These are phyloP conservation scores for Lophius piscatorius DNA, from an alignment of 2,113 vertebrate species.

Conservation along the genomic window DNA sequence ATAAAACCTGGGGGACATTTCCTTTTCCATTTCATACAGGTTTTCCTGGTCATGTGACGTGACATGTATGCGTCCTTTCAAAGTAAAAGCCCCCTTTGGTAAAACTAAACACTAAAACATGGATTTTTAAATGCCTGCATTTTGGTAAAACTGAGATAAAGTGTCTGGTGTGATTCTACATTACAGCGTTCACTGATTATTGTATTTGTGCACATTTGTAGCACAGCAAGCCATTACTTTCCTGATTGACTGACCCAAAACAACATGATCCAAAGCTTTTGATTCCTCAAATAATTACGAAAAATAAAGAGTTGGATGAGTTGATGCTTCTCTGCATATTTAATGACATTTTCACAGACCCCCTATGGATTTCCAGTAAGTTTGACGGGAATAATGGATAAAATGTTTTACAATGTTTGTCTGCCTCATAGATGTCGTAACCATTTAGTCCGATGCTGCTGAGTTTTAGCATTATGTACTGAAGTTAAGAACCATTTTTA, in stretches of 20 bases:
- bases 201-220: conserved; percentile 36
- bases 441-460: conserved; percentile 3
- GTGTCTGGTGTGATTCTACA: too few species aligned
- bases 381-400: conserved; percentile 34
- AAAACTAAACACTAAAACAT: too few species aligned
- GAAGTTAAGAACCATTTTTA: too few species aligned
- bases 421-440: conserved; percentile 37
- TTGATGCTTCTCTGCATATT: conserved; percentile 57
- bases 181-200: conserved; percentile 26
- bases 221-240: conserved; percentile 39
- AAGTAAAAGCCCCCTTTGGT: too few species aligned
- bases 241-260: conserved; percentile 46
- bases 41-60: too few species aligned
- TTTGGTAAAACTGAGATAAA: too few species aligned
- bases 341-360: conserved; percentile 55
- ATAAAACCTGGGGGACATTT: conserved; percentile 1
- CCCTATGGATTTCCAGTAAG: conserved; percentile 44
- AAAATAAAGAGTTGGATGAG: conserved; percentile 45
- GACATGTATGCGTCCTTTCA: too few species aligned
- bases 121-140: too few species aligned
- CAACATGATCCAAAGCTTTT: conserved; percentile 52
- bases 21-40: conserved; percentile 5
- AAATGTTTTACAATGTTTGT: conserved; percentile 40
- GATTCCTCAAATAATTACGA: conserved; percentile 52
- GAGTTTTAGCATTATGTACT: conserved; percentile 24